These are phyloP conservation scores for Macquaria australasica DNA, from an alignment of 2,113 vertebrate genomes.

Conservation along the genomic window DNA sequence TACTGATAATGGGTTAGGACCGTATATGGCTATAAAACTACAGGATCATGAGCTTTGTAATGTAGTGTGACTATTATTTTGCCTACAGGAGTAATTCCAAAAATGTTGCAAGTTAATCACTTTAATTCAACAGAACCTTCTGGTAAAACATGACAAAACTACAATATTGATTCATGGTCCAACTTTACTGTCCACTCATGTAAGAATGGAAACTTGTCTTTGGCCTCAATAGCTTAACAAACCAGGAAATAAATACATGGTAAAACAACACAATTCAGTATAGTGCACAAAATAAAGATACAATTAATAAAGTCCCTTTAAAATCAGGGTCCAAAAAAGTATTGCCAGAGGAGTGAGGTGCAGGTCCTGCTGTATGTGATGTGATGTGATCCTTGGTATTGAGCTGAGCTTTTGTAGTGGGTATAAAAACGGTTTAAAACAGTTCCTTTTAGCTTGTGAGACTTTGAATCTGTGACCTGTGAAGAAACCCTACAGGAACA, in stretches of 20 bases:
- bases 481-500: background rate
- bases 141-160: background rate
- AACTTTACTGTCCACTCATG: background rate
- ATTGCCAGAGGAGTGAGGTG: background rate
- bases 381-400: background rate
- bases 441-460: background rate
- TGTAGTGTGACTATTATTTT: background rate
- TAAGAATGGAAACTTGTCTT: background rate
- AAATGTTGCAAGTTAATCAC: background rate
- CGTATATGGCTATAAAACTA: background rate
- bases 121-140: background rate
- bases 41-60: background rate
- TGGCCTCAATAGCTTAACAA: background rate
- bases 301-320: background rate
- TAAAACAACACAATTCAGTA: background rate
- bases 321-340: background rate
- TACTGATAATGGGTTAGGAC: background rate
- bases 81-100: background rate
- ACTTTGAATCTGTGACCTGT: slow-evolving; percentile 1
- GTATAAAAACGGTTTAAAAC: background rate
- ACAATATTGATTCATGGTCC: background rate
- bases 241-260: background rate
- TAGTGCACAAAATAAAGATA: background rate
- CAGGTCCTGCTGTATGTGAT: background rate
- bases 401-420: background rate